Evolutionary conservation across 2,888 invertebrate genomes (phyloP).

Genomic region (Himalopsyche japonica): DNA sequence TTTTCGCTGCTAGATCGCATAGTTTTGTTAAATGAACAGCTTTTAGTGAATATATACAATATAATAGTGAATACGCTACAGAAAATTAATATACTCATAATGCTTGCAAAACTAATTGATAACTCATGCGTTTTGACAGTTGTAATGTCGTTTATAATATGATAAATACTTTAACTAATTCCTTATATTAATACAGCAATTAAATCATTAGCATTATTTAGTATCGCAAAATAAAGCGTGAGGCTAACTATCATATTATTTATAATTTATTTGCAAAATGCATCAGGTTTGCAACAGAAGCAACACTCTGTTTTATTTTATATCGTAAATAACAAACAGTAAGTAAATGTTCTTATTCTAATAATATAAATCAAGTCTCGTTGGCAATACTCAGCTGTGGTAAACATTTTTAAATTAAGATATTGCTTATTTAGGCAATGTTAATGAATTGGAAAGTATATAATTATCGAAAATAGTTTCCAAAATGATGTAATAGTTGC

Average conservation of each 20-base stretch:
- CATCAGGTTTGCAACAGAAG: neutral
- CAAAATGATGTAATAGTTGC: too few relatives aligned
- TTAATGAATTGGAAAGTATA: too few relatives aligned
- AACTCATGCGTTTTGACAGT: neutral
- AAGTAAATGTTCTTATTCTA: neutral
- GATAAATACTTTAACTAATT: neutral
- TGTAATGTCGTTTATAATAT: neutral
- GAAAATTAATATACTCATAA: too few relatives aligned
- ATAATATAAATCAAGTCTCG: neutral
- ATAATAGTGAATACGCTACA: too few relatives aligned
- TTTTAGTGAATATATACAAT: too few relatives aligned
- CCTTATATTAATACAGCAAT: neutral
- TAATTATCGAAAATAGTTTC: too few relatives aligned
- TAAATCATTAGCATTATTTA: neutral
- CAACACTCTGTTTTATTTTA: neutral
- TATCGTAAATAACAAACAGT: neutral
- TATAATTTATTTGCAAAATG: neutral
- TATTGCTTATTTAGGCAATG: neutral
- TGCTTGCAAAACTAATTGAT: neutral
- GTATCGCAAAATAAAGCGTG: neutral
- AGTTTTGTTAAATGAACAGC: too few relatives aligned
- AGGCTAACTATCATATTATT: neutral
- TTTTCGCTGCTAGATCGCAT: too few relatives aligned
- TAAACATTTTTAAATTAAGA: neutral
- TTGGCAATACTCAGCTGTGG: neutral